Conservation (phyloP, 2,888 invertebrate species). For the Nesidiocoris tenuis region DNA sequence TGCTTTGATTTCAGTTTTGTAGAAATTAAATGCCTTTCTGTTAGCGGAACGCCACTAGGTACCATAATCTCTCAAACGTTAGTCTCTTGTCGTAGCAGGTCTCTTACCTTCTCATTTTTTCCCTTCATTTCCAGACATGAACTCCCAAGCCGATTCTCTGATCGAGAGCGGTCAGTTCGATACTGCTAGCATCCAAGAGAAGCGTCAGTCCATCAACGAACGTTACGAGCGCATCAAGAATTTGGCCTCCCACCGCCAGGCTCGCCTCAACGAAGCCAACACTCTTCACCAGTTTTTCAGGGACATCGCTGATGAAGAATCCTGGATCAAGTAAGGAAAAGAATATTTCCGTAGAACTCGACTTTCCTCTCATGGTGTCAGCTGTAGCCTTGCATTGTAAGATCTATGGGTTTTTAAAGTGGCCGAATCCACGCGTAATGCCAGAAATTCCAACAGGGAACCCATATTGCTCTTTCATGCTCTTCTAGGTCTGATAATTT, state of each 20-base stretch:
- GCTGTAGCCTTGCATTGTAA: too few relatives aligned
- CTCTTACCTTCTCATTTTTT: too few relatives aligned
- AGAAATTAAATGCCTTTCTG: too few relatives aligned
- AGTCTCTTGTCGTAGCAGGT: too few relatives aligned
- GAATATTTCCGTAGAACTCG: too few relatives aligned
- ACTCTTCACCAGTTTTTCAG: slow-evolving; percentile 99
- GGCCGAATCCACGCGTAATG: too few relatives aligned
- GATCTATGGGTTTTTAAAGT: too few relatives aligned
- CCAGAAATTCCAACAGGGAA: not conserved
- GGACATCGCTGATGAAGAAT: slow-evolving; percentile 98
- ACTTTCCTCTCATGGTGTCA: too few relatives aligned
- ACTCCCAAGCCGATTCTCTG: slow-evolving; percentile 91
- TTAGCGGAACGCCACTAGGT: too few relatives aligned
- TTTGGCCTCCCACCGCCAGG: slow-evolving; percentile 87
- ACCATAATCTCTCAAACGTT: too few relatives aligned
- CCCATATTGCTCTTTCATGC: too few relatives aligned
- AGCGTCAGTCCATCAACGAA: slow-evolving; percentile 93
- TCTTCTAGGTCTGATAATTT: slow-evolving; percentile 2
- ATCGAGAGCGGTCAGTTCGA: slow-evolving; percentile 97
- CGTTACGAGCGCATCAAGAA: slow-evolving; percentile 92
- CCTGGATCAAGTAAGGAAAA: slow-evolving; percentile 92
- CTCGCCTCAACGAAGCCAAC: slow-evolving; percentile 91
- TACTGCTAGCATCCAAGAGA: slow-evolving; percentile 91
- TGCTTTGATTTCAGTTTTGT: too few relatives aligned
- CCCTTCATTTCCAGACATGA: slow-evolving; percentile 71